Evolutionary conservation across 2,113 vertebrate genomes (phyloP).

Genomic region (Amazona vittata): DNA sequence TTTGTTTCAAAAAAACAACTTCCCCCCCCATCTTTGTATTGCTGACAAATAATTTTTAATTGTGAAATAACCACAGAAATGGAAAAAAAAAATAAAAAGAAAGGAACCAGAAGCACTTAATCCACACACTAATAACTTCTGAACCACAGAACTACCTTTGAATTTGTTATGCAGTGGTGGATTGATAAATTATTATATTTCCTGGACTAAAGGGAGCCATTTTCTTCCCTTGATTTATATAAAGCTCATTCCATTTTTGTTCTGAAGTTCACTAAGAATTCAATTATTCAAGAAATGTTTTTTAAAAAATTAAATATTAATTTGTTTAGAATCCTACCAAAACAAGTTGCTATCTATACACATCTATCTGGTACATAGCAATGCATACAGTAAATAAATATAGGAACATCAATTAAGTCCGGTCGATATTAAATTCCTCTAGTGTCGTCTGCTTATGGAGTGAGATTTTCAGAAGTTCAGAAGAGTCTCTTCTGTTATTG

Average conservation of each 20-base stretch:
- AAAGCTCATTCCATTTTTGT: background rate
- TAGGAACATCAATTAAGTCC: background rate
- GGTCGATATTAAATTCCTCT: background rate
- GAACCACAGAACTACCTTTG: background rate
- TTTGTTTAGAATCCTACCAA: background rate
- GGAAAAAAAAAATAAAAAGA: background rate
- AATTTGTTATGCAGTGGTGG: background rate
- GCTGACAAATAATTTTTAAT: background rate
- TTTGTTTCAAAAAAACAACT: background rate
- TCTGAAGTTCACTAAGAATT: background rate
- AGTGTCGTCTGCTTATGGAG: background rate
- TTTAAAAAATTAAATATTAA: background rate
- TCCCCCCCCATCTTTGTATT: background rate
- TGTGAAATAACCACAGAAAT: background rate
- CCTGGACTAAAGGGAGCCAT: background rate
- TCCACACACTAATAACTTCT: background rate
- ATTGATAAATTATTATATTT: background rate
- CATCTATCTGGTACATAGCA: background rate
- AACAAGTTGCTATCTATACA: background rate
- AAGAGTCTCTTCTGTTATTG: background rate
- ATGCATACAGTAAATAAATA: background rate
- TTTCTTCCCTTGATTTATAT: background rate
- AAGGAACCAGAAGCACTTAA: background rate
- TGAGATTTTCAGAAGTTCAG: background rate
- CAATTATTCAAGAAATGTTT: background rate